phyloP scores from a whole-genome alignment of 2,113 vertebrate genomes.

The Thunnus thynnus region DNA sequence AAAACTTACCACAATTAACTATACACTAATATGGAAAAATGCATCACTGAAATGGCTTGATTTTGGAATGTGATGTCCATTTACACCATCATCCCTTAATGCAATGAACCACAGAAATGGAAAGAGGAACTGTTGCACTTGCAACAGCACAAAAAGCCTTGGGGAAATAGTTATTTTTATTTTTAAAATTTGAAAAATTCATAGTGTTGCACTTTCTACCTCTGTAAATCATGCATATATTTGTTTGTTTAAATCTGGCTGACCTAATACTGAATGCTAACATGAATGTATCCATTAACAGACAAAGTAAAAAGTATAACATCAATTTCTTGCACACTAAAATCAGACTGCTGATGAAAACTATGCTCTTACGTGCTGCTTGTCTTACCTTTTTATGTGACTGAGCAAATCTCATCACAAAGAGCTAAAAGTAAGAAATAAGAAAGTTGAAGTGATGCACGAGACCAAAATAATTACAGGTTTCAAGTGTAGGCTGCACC shows the following conservation, averaged over 20 bases:
- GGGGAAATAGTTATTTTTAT: too few relatives aligned
- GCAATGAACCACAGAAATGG: not conserved
- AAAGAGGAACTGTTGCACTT: not conserved
- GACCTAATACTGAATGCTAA: not conserved
- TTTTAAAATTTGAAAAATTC: too few relatives aligned
- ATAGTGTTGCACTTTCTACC: too few relatives aligned
- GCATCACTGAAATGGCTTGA: not conserved
- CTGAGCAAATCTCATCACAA: not conserved
- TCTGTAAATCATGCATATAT: not conserved
- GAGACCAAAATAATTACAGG: slow-evolving; percentile 7
- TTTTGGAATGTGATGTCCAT: not conserved
- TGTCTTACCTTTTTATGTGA: not conserved
- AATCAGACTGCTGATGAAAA: not conserved
- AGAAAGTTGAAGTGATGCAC: slow-evolving; percentile 6
- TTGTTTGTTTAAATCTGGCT: slow-evolving; percentile 4
- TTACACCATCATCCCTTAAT: not conserved
- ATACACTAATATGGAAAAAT: not conserved
- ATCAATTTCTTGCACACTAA: not conserved
- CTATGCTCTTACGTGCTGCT: not conserved
- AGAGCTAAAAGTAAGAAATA: not conserved
- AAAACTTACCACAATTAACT: too few relatives aligned
- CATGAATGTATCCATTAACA: not conserved
- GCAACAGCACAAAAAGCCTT: not conserved
- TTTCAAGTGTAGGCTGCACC: slow-evolving; percentile 22
- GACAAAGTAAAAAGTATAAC: not conserved